Evolutionary conservation across 2,888 invertebrate species (phyloP).

Genomic region (Amphipyra berbera): DNA sequence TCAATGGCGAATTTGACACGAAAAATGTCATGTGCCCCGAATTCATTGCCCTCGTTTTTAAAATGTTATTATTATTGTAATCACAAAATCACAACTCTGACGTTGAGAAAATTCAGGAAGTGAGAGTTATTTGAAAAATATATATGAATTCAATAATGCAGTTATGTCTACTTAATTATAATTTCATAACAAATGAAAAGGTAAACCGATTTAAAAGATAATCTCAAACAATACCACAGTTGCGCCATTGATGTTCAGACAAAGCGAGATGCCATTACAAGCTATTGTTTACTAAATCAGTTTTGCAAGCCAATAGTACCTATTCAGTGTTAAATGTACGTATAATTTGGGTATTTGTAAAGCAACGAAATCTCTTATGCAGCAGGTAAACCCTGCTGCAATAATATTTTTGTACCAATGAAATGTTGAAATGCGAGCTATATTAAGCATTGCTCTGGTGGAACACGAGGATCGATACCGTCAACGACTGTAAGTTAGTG

Average conservation of each 20-base stretch:
- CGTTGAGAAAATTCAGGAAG: too few relatives aligned
- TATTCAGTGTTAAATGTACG: constrained; percentile 70
- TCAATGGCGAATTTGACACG: constrained; percentile 70
- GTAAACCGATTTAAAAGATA: constrained; percentile 69
- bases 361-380: constrained; percentile 15
- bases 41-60: constrained; percentile 36
- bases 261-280: constrained; percentile 79
- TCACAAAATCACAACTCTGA: too few relatives aligned
- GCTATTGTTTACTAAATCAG: constrained; percentile 82
- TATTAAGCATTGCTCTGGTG: constrained; percentile 20
- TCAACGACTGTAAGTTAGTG: neutral
- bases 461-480: constrained; percentile 14
- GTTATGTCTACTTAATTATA: constrained; percentile 28
- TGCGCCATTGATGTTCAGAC: constrained; percentile 80
- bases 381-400: neutral
- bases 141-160: constrained; percentile 11
- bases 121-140: too few relatives aligned
- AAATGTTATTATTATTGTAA: neutral
- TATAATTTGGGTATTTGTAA: constrained; percentile 56
- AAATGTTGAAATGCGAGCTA: constrained; percentile 15
- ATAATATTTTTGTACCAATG: constrained; percentile 10
- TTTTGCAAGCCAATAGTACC: constrained; percentile 72
- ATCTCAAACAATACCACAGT: constrained; percentile 78
- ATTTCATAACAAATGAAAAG: constrained; percentile 64
- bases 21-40: constrained; percentile 67